Evolutionary conservation across 2,888 invertebrate species (phyloP).

Genomic region (Agrotis clavis): DNA sequence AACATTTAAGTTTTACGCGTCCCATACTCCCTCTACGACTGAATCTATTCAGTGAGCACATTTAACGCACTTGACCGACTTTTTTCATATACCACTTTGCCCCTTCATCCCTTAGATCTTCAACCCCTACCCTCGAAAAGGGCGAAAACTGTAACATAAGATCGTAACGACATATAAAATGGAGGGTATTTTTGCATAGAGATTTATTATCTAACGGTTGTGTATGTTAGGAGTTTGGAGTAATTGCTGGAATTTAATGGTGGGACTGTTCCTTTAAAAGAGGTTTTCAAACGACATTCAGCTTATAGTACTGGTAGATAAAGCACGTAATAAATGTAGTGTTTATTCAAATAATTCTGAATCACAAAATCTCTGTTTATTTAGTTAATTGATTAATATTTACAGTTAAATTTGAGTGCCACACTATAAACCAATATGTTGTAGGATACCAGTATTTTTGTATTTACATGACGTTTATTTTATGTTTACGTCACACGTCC

Average conservation of each 20-base stretch:
- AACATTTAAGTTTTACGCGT: conserved; percentile 21
- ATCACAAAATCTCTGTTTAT: too few species aligned
- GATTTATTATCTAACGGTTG: conserved; percentile 38
- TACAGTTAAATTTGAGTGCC: too few species aligned
- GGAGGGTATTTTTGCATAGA: conserved; percentile 45
- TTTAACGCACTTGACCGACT: conserved; percentile 63
- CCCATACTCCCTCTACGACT: conserved; percentile 6
- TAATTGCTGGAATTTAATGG: conserved; percentile 7
- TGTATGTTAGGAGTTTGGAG: background rate
- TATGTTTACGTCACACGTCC: too few species aligned
- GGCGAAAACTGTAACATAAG: conserved; percentile 59
- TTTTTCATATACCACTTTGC: conserved; percentile 57
- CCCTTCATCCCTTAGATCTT: conserved; percentile 51
- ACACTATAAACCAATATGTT: too few species aligned
- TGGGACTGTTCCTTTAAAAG: background rate
- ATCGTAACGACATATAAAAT: conserved; percentile 57
- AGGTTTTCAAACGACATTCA: too few species aligned
- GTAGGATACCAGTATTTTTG: too few species aligned
- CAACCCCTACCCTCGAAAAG: conserved; percentile 53
- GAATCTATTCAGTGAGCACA: conserved; percentile 61
- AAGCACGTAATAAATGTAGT: too few species aligned
- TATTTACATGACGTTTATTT: too few species aligned
- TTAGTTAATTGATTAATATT: too few species aligned
- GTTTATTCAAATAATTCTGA: too few species aligned
- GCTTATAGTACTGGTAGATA: too few species aligned